These are phyloP conservation scores for Spodoptera exigua DNA, from an alignment of 2,888 invertebrate genomes.

Conservation along the genomic window DNA sequence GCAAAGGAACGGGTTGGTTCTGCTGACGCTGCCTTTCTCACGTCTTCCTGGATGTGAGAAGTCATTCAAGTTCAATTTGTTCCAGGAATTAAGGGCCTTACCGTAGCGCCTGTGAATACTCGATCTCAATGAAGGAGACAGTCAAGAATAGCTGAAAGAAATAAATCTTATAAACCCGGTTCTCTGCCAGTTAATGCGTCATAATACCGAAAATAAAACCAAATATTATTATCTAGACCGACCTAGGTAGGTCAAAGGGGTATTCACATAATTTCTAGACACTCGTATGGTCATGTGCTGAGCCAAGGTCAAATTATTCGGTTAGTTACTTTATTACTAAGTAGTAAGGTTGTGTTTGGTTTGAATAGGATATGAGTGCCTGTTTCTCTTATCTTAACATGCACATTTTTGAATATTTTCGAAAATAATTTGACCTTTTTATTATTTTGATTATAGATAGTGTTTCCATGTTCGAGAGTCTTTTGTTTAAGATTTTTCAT, in stretches of 20 bases:
- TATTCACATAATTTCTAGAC: slow-evolving; percentile 37
- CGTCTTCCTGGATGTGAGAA: too few relatives aligned
- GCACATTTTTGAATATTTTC: too few relatives aligned
- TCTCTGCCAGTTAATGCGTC: slow-evolving; percentile 15
- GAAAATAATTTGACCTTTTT: not conserved
- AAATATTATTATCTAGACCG: slow-evolving; percentile 28
- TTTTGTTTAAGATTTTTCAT: too few relatives aligned
- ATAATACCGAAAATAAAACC: slow-evolving; percentile 9
- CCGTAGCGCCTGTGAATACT: too few relatives aligned
- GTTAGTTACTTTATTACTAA: slow-evolving; percentile 3
- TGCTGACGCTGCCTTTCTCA: too few relatives aligned
- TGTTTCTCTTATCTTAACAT: not conserved
- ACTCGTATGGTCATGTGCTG: slow-evolving; percentile 9
- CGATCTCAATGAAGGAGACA: too few relatives aligned
- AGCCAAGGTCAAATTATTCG: not conserved
- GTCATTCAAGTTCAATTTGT: too few relatives aligned
- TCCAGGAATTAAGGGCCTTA: too few relatives aligned
- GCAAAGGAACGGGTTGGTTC: too few relatives aligned
- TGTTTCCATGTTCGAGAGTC: too few relatives aligned
- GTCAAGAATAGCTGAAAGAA: too few relatives aligned
- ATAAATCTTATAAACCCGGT: too few relatives aligned
- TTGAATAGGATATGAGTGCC: not conserved
- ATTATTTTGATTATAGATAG: not conserved
- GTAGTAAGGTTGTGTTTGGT: not conserved
- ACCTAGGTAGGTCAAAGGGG: slow-evolving; percentile 46